Percentiles rank a stretch among this genome's conserved stretches.
These are phyloP conservation scores for Eledona agricola DNA, from an alignment of 2,888 invertebrate species.

Conservation along the genomic window DNA sequence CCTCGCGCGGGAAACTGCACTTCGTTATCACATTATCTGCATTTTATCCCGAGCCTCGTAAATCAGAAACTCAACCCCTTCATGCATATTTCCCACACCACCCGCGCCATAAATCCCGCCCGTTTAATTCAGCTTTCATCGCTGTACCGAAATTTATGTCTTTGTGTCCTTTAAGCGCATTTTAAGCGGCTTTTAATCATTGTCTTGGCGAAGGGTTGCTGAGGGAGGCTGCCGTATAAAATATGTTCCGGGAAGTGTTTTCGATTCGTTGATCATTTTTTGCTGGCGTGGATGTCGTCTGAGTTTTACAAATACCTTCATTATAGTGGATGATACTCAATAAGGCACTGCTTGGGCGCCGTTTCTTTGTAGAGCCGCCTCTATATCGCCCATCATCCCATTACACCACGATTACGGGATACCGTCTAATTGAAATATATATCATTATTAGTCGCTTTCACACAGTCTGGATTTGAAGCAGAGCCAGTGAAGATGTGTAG, in stretches of 20 bases:
- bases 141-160: conserved; percentile 32
- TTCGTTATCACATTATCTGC: too few relatives aligned
- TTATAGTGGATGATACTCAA: conserved; percentile 42
- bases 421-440: conserved; percentile 40
- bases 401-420: conserved; percentile 38
- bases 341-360: conserved; percentile 32
- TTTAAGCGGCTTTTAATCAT: conserved; percentile 18
- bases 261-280: conserved; percentile 15
- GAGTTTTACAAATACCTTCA: conserved; percentile 29
- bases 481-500: too few relatives aligned
- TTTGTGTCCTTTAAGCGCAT: conserved; percentile 29
- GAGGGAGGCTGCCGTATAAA: conserved; percentile 32
- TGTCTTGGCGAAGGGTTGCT: conserved; percentile 30
- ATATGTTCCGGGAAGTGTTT: conserved; percentile 32
- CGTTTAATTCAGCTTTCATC: conserved; percentile 38
- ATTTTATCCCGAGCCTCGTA: not conserved
- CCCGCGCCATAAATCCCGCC: conserved; percentile 35
- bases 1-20: conserved; percentile 5
- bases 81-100: conserved; percentile 26
- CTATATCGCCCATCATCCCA: conserved; percentile 39
- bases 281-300: conserved; percentile 22
- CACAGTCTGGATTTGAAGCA: too few relatives aligned
- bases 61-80: too few relatives aligned
- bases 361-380: conserved; percentile 38
- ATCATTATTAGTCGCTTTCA: conserved; percentile 38